Conservation (phyloP, 1,140 invertebrate genomes). For the Eupristina koningsbergeri region DNA sequence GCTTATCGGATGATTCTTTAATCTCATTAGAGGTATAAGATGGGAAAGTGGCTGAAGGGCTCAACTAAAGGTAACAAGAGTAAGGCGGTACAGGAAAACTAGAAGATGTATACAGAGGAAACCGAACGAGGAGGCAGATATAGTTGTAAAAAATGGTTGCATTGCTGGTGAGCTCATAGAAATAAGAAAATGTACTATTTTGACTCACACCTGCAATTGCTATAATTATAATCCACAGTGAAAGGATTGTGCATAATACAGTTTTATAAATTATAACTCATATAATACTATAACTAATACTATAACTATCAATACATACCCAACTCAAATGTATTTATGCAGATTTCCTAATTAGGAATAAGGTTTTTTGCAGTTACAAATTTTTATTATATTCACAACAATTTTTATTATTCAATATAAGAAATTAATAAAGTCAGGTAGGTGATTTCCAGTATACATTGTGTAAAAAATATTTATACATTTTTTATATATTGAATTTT, state of each 20-base stretch:
- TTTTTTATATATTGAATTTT: no score
- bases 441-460: no score
- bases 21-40: conserved; percentile 55
- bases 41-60: conserved; percentile 33
- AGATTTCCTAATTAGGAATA: no score
- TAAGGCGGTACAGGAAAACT: conserved; percentile 10
- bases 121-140: neutral
- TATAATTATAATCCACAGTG: neutral
- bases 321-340: no score
- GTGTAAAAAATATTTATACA: no score
- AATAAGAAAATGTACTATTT: neutral
- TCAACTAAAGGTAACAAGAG: conserved; percentile 19
- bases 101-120: conserved; percentile 1
- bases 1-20: conserved; percentile 59
- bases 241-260: neutral
- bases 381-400: no score
- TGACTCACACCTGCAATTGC: neutral
- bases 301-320: no score
- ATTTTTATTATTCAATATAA: no score
- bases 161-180: neutral
- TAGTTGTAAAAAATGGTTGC: neutral
- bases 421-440: no score
- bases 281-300: no score
- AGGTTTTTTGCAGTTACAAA: no score
- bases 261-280: no score